These are phyloP conservation scores for Alloplasta piceator DNA, from an alignment of 2,888 invertebrate species.

Conservation along the genomic window DNA sequence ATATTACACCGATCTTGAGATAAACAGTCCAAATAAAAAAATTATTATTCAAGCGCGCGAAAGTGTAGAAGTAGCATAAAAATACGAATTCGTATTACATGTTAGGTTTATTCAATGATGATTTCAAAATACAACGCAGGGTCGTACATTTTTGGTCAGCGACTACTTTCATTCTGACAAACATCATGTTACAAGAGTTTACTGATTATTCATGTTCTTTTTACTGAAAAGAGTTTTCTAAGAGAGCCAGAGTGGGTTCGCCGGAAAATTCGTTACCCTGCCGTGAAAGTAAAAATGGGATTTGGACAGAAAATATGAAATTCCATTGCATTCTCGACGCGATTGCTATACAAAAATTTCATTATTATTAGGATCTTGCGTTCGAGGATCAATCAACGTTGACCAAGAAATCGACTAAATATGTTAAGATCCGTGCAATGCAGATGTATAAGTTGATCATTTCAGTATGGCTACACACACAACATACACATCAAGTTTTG, in stretches of 20 bases:
- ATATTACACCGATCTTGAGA: neutral
- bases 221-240: constrained; percentile 39
- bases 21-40: constrained; percentile 35
- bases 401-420: constrained; percentile 59
- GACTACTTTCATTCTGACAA: constrained; percentile 65
- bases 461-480: constrained; percentile 82
- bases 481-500: constrained; percentile 82
- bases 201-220: constrained; percentile 26
- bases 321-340: constrained; percentile 28
- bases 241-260: constrained; percentile 50
- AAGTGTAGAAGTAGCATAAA: constrained; percentile 67
- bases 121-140: constrained; percentile 78
- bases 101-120: constrained; percentile 80
- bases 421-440: constrained; percentile 65
- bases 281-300: constrained; percentile 21
- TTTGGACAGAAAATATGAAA: constrained; percentile 21
- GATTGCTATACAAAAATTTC: constrained; percentile 47
- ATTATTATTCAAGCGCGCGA: constrained; percentile 49
- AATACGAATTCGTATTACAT: constrained; percentile 66
- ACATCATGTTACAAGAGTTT: constrained; percentile 58
- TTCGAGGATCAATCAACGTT: constrained; percentile 62
- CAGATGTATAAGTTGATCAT: constrained; percentile 70
- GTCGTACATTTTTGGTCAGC: constrained; percentile 77
- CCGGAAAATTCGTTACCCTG: constrained; percentile 20
- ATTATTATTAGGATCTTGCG: constrained; percentile 52